phyloP scores from a whole-genome alignment of 2,888 invertebrate species.

The Drosophila meridiana region DNA sequence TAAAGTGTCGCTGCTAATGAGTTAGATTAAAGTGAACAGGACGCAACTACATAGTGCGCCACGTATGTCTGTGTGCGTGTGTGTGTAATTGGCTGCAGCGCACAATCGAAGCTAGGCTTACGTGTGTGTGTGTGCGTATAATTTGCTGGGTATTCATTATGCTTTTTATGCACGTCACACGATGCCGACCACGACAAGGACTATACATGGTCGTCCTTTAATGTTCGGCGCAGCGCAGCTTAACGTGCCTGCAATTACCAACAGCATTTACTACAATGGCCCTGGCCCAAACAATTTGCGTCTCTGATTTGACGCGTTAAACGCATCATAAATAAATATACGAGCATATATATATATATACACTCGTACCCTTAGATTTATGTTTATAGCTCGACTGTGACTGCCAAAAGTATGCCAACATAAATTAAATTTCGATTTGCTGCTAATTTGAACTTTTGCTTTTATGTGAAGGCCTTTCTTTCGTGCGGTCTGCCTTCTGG shows the following conservation, averaged over 20 bases:
- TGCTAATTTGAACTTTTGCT: constrained; percentile 21
- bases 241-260: constrained; percentile 46
- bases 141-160: constrained; percentile 49
- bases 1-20: constrained; percentile 75
- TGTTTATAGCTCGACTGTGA: not conserved
- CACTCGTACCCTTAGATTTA: not conserved
- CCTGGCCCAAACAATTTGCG: constrained; percentile 15
- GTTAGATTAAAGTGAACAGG: constrained; percentile 66
- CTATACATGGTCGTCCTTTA: constrained; percentile 35
- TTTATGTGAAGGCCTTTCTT: constrained; percentile 7
- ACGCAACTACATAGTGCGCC: constrained; percentile 5
- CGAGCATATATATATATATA: not conserved
- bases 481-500: constrained; percentile 12
- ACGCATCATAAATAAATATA: constrained; percentile 3
- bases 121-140: constrained; percentile 22
- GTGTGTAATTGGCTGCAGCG: constrained; percentile 58
- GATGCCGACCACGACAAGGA: constrained; percentile 5
- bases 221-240: constrained; percentile 21
- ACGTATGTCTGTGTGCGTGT: constrained; percentile 24
- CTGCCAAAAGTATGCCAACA: constrained; percentile 8
- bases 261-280: constrained; percentile 25
- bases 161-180: constrained; percentile 50
- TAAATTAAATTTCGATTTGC: constrained; percentile 39
- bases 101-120: constrained; percentile 51
- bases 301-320: constrained; percentile 17